Base-by-base conservation (phyloP, 2,113 vertebrate species). In the Haemorhous mexicanus region DNA sequence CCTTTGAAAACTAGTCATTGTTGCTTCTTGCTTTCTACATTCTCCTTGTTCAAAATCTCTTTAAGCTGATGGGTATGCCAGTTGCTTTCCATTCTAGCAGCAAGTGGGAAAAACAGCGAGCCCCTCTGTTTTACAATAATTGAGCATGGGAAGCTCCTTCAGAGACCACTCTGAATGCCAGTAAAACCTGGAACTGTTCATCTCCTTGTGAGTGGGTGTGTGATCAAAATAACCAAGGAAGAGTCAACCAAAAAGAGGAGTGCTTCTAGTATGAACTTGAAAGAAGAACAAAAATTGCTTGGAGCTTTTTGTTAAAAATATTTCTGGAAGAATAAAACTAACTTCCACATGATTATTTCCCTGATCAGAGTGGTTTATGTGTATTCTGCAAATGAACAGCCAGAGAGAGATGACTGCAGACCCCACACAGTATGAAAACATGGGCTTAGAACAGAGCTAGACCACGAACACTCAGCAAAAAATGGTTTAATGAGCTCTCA, bases 1-100 rank as follows among this genome's bases (percentile, higher is more conserved):
- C 90, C 82, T 92, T 76, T 91, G 85, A 94, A 93, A 95, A 91
- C 37, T 41, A 89, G 50, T 84, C 80, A 94, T 97, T 97, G 89
- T 91, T 97, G 62, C 53, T 87, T 92, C 84, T 84, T 93, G 66
- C 74, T 93, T 96, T 95, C 91, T 64, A 83, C 44, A 76, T 58
- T 33, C 85, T 77, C 88, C 74, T 82, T 66, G 66, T 77, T 82
- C 87, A 84, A 95, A 97, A 67, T 59, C 91, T 90, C 88, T 94
- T 89, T 94, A 87, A 89, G 32, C 32, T 93, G 80, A 76, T 73
- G 69, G 62, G 22, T 82, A 39, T 92, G 58, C 81, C 72, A 41
- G 84, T 64, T 84, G 77, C 74, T 87, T 93, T 94, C 89, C 77
- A 50, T 89, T 87, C 84, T 43, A 56, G 19, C 46, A 95, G 84